These are phyloP conservation scores for Ochropleura plecta DNA, from an alignment of 2,888 invertebrate genomes.

Conservation along the genomic window DNA sequence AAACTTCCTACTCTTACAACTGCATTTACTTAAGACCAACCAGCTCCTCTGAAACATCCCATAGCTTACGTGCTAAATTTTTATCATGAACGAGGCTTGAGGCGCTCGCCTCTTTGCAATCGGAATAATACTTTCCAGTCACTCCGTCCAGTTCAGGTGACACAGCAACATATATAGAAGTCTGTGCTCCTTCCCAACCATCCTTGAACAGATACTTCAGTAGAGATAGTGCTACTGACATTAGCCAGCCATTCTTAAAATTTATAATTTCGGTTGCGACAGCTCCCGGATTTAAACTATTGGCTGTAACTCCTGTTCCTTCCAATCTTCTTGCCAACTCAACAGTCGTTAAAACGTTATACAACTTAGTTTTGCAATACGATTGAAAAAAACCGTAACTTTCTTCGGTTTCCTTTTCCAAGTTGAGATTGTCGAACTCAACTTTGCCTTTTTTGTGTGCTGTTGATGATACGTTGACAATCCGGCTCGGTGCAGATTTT, in stretches of 20 bases:
- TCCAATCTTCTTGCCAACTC: conserved; percentile 93
- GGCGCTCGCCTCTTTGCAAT: conserved; percentile 85
- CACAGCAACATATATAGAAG: conserved; percentile 89
- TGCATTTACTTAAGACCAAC: conserved; percentile 71
- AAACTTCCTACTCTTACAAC: not conserved
- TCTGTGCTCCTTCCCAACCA: conserved; percentile 84
- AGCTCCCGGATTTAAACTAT: conserved; percentile 95
- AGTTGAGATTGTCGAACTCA: conserved; percentile 75
- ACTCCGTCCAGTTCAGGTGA: conserved; percentile 89
- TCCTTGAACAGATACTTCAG: conserved; percentile 69
- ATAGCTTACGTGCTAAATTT: conserved; percentile 90
- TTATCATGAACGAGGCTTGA: conserved; percentile 86
- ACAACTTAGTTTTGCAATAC: conserved; percentile 92
- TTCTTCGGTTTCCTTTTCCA: conserved; percentile 69
- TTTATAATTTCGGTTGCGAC: conserved; percentile 92
- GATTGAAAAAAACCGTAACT: conserved; percentile 56
- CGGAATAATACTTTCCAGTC: conserved; percentile 92
- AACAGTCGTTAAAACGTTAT: conserved; percentile 93
- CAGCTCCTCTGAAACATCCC: conserved; percentile 87
- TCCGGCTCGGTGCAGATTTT: conserved; percentile 81
- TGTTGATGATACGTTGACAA: conserved; percentile 81
- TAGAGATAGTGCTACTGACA: conserved; percentile 80
- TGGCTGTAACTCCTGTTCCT: conserved; percentile 93
- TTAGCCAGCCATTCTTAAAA: conserved; percentile 58
- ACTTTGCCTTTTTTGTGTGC: conserved; percentile 73